A percentile compares a stretch with the other conserved stretches of the same genome.
Evolutionary conservation across 2,888 invertebrate genomes (phyloP).

Genomic region (Eudasyphora cyanicolor): DNA sequence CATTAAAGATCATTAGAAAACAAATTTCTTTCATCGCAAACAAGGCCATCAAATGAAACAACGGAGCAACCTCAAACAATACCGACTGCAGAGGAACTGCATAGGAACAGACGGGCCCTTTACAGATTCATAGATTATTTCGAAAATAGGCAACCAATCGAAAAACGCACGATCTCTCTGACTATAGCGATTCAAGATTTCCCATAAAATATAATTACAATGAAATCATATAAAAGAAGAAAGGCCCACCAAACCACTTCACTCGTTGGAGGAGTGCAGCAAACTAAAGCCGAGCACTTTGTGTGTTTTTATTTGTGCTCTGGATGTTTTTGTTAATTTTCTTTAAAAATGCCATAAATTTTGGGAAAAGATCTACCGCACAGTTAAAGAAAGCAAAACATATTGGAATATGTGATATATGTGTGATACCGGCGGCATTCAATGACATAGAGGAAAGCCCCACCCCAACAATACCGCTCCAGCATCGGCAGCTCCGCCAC

Average conservation of each 20-base stretch:
- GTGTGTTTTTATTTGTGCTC: not conserved
- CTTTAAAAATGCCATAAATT: constrained; percentile 54
- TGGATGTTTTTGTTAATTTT: constrained; percentile 43
- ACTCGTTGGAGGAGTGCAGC: not conserved
- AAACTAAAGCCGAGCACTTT: not conserved
- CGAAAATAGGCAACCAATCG: not conserved
- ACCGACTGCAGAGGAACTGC: not conserved
- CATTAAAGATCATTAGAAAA: constrained; percentile 53
- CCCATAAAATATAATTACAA: constrained; percentile 16
- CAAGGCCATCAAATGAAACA: constrained; percentile 25
- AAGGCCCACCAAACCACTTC: not conserved
- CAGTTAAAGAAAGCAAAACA: constrained; percentile 28
- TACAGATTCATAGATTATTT: no score
- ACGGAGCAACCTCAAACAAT: not conserved
- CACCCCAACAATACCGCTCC: not conserved
- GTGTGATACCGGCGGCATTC: not conserved
- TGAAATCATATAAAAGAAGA: constrained; percentile 26
- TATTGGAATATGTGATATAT: not conserved
- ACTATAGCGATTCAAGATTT: not conserved
- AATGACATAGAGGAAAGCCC: not conserved
- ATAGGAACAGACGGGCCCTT: not conserved
- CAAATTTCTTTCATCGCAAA: constrained; percentile 34
- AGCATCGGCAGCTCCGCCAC: constrained; percentile 21
- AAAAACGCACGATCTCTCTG: not conserved
- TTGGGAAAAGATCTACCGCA: constrained; percentile 33